These are phyloP conservation scores for Picus viridis DNA, from an alignment of 2,797 vertebrate genomes.

Conservation along the genomic window DNA sequence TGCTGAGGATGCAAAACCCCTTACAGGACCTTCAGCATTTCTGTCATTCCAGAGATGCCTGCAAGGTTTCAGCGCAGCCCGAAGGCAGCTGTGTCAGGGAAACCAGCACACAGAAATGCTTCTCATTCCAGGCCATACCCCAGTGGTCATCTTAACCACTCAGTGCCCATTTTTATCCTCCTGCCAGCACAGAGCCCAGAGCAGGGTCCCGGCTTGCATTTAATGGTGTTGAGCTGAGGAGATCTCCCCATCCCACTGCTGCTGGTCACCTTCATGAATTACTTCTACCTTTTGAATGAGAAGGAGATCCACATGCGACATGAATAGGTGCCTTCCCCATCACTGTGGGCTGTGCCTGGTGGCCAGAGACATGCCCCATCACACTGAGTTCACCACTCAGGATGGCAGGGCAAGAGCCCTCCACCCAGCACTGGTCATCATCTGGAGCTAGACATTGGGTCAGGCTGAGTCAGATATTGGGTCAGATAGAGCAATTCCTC, in stretches of 20 bases:
- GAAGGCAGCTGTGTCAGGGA: conserved; percentile 17
- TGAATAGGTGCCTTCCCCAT: fast-evolving
- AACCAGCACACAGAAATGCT: conserved; percentile 11
- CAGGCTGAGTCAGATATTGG: not conserved
- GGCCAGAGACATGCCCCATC: not conserved
- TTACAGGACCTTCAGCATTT: conserved; percentile 28
- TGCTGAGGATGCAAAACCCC: not conserved
- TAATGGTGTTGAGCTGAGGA: not conserved
- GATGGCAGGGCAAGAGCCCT: not conserved
- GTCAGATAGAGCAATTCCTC: not conserved
- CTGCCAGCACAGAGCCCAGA: fast-evolving
- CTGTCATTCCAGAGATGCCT: conserved; percentile 64
- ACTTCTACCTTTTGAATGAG: not conserved
- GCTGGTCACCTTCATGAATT: not conserved
- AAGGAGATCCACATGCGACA: fast-evolving
- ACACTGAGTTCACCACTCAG: not conserved
- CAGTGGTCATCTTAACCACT: not conserved
- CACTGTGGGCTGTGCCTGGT: not conserved
- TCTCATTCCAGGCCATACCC: conserved; percentile 15
- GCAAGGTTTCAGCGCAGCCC: conserved; percentile 12
- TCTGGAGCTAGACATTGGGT: fast-evolving
- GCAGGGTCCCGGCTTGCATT: not conserved
- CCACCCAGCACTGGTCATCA: not conserved
- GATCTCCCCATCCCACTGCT: not conserved
- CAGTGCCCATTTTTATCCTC: not conserved